A percentile compares a stretch with the other conserved stretches of the same genome.
phyloP scores from a whole-genome alignment of 2,797 vertebrate genomes.

The Scleropages formosus region DNA sequence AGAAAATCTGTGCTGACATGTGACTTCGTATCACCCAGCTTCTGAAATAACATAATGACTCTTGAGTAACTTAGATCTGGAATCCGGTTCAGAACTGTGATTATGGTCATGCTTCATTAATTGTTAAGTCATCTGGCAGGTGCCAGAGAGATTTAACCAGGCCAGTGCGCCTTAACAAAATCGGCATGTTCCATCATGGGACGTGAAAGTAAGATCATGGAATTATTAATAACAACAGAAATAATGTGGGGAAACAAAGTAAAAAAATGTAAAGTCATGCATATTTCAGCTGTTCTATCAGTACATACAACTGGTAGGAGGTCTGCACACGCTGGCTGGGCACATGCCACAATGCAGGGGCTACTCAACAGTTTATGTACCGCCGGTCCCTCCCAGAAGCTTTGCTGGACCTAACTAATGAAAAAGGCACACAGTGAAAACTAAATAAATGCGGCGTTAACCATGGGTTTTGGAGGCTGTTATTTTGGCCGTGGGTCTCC shows the following conservation, averaged over 20 bases:
- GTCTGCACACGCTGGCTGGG: no score
- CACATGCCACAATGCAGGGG: not conserved
- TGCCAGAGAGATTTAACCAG: not conserved
- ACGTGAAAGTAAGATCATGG: not conserved
- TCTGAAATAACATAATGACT: not conserved
- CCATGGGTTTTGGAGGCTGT: not conserved
- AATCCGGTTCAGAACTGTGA: not conserved
- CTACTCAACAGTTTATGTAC: not conserved
- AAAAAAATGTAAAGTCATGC: not conserved
- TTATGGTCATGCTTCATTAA: not conserved
- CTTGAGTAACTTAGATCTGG: no score
- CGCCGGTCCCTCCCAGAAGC: not conserved
- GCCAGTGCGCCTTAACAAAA: not conserved
- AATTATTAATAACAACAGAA: not conserved
- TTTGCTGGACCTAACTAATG: not conserved
- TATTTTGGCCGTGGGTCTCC: constrained; percentile 8
- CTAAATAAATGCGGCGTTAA: not conserved
- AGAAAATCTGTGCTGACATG: no score
- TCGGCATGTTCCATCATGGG: not conserved
- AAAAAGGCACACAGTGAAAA: not conserved
- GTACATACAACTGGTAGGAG: not conserved
- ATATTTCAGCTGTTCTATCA: not conserved
- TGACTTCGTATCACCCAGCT: no score
- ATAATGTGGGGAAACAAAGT: not conserved
- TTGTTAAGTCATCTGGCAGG: not conserved